A percentile compares a stretch with the other conserved stretches of the same genome.
These are phyloP conservation scores for Benthosema pterotum DNA, from an alignment of 2,797 vertebrate species.

Conservation along the genomic window DNA sequence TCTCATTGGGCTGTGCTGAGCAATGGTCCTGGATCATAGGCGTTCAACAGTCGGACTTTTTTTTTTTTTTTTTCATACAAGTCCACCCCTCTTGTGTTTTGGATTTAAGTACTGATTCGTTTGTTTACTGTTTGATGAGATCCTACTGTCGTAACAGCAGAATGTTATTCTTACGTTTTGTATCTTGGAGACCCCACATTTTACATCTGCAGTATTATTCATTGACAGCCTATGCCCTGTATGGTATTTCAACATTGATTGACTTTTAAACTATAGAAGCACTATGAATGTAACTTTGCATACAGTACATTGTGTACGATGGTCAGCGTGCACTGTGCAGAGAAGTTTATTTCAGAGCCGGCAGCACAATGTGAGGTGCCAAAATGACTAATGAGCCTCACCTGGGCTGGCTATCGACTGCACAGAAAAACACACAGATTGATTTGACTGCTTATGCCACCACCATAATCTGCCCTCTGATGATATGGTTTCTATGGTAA, in stretches of 20 bases:
- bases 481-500: constrained; percentile 64
- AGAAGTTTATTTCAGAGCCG: constrained; percentile 39
- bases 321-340: constrained; percentile 37
- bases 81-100: constrained; percentile 31
- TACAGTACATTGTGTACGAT: constrained; percentile 21
- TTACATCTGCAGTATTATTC: too few species aligned
- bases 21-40: constrained; percentile 28
- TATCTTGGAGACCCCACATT: too few species aligned
- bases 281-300: constrained; percentile 7
- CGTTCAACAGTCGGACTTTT: constrained; percentile 45
- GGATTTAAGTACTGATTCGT: constrained; percentile 52
- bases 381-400: constrained; percentile 77
- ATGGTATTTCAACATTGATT: too few species aligned
- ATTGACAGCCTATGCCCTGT: too few species aligned
- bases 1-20: constrained; percentile 56
- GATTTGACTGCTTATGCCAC: constrained; percentile 75
- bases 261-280: too few species aligned
- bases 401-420: constrained; percentile 71
- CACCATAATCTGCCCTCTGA: constrained; percentile 70
- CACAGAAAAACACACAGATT: constrained; percentile 74
- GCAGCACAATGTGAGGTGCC: constrained; percentile 59
- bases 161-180: not conserved
- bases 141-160: constrained; percentile 53
- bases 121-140: constrained; percentile 58
- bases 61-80: constrained; percentile 57